Base-by-base conservation (phyloP, 1,140 invertebrate genomes). In the Sycobia sp. region DNA sequence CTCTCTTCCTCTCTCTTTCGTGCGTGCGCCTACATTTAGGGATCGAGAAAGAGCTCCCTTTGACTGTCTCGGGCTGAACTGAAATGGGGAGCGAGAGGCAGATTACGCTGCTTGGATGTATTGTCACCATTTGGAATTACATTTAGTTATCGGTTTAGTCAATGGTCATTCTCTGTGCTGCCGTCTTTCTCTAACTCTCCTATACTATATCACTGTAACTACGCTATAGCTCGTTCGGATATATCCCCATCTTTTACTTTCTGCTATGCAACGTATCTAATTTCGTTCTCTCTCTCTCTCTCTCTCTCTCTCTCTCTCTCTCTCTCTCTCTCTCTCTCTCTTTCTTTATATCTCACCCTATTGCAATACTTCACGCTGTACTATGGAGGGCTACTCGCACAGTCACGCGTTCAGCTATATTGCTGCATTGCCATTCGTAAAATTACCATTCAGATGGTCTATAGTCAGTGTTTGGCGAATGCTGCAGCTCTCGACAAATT, bases 91-190 rank as follows among this genome's bases (percentile, higher is more conserved):
- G 22, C 13, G 13, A 27, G 16, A 13, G 22, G 16, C 13, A 34
- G 51, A 54, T 66, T 67, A 62, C 49, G 61, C 58, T 16, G 14
- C 57, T 38, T 55, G 50, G 29, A 67, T 67, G 44, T 69, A 65
- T 67, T 47, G 58, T 41, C 55, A 49, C 67, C 27, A 49, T 51
- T 50, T 34, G 46, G 53, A 60, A 68, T 68, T 66, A 68, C 55
- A 49, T 39, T 44, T 32, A 56, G 61, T 57, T 67, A 67, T 63
- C 56, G 66, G 56, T 61, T 63, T 47, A 41, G 39, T 55, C 36
- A 46, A 16, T 51, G 47, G 44, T 47, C 46, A 36, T 18, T 44
- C 29, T 23, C 27, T 18, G 13, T 13, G 11, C 16, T 1, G 25
- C 47, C 13, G 10, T n/a, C 34, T 39, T 14, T 18, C 39, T 32